A percentile compares a stretch with the other conserved stretches of the same genome.
These are phyloP conservation scores for Heliconius hewitsoni DNA, from an alignment of 1,140 invertebrate genomes.

Conservation along the genomic window DNA sequence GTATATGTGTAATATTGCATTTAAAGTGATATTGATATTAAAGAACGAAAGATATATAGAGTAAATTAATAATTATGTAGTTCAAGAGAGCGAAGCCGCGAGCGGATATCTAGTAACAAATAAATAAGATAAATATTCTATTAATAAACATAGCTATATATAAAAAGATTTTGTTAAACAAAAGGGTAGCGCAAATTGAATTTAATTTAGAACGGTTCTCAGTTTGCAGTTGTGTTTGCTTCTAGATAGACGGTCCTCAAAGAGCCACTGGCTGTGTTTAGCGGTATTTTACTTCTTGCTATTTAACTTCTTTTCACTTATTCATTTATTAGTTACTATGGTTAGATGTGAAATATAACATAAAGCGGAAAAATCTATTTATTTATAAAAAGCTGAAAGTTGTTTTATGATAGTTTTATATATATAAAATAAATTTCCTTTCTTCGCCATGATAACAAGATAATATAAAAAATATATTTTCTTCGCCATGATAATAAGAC, in stretches of 20 bases:
- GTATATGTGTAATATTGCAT: too few relatives aligned
- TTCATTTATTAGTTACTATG: not conserved
- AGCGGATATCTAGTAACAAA: not conserved
- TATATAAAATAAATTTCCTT: too few relatives aligned
- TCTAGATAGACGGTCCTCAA: conserved; percentile 29
- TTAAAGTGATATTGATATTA: too few relatives aligned
- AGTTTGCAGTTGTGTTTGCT: conserved; percentile 37
- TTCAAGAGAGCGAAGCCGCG: too few relatives aligned
- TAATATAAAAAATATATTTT: too few relatives aligned
- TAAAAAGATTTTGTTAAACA: not conserved
- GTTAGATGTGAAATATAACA: not conserved
- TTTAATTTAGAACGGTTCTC: conserved; percentile 31
- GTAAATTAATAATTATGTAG: too few relatives aligned
- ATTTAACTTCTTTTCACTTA: conserved; percentile 26
- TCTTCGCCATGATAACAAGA: too few relatives aligned
- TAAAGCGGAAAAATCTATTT: not conserved
- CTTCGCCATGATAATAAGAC: too few relatives aligned
- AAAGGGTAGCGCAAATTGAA: conserved; percentile 24
- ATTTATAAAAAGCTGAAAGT: too few relatives aligned
- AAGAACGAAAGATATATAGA: too few relatives aligned
- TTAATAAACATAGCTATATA: not conserved
- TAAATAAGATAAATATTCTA: not conserved
- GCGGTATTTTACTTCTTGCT: conserved; percentile 15
- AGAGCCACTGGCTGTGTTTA: conserved; percentile 23
- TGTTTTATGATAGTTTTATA: too few relatives aligned